A percentile compares a stretch with the other conserved stretches of the same genome.
Evolutionary conservation across 2,113 vertebrate genomes (phyloP).

Genomic region (Verasper variegatus): DNA sequence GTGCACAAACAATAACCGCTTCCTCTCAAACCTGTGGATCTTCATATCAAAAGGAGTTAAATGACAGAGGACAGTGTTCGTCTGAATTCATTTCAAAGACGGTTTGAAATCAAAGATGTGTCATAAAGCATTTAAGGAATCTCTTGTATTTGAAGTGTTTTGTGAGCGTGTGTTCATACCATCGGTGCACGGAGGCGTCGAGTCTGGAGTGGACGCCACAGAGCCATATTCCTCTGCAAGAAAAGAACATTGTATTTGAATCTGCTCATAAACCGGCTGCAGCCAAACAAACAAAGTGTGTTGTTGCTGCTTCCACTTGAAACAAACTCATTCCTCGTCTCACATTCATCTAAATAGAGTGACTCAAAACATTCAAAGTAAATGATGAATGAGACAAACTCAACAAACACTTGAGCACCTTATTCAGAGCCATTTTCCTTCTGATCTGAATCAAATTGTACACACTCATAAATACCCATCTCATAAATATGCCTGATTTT

Average conservation of each 20-base stretch:
- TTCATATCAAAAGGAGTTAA: slow-evolving; percentile 1
- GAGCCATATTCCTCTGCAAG: slow-evolving; percentile 85
- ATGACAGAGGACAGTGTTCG: background rate
- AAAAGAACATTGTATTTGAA: slow-evolving; percentile 32
- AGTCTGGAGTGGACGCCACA: slow-evolving; percentile 85
- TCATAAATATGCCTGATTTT: too few relatives aligned
- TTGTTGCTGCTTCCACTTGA: background rate
- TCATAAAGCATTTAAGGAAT: background rate
- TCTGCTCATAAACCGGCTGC: too few relatives aligned
- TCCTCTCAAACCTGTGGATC: slow-evolving; percentile 29
- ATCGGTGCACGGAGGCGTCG: slow-evolving; percentile 84
- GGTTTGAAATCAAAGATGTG: slow-evolving; percentile 1
- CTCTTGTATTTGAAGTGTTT: background rate
- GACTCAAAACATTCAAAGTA: background rate
- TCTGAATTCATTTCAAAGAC: background rate
- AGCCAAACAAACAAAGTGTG: background rate
- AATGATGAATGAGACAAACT: background rate
- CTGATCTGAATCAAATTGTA: too few relatives aligned
- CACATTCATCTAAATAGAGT: background rate
- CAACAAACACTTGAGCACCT: too few relatives aligned
- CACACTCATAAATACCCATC: too few relatives aligned
- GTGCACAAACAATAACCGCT: background rate
- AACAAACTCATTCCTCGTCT: background rate
- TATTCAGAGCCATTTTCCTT: too few relatives aligned
- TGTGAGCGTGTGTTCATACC: slow-evolving; percentile 66